phyloP scores from a whole-genome alignment of 1,140 invertebrate species.

The Oppia nitens region DNA sequence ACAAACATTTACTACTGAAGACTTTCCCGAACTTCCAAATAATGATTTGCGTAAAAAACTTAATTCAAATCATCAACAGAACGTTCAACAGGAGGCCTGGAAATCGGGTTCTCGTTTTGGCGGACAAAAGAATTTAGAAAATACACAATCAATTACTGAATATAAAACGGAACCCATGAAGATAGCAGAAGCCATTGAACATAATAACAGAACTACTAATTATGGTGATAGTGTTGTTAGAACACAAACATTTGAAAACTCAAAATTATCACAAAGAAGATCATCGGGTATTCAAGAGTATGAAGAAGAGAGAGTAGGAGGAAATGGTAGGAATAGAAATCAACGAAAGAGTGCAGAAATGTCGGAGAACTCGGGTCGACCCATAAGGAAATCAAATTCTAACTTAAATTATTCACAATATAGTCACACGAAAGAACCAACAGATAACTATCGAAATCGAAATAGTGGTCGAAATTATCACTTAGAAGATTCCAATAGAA shows the following conservation, averaged over 20 bases:
- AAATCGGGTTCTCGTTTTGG: constrained; percentile 2
- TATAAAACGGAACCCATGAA: constrained; percentile 1
- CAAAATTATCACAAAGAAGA: constrained; percentile 8
- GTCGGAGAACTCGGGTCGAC: neutral
- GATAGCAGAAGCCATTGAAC: neutral
- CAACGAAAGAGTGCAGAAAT: neutral
- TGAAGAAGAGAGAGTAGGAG: constrained; percentile 2
- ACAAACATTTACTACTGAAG: constrained; percentile 7
- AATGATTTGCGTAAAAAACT: constrained; percentile 2
- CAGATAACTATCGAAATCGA: constrained; percentile 11
- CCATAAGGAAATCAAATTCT: constrained; percentile 15
- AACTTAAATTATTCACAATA: constrained; percentile 12
- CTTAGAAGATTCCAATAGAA: neutral
- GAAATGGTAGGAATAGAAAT: neutral
- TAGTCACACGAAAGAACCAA: constrained; percentile 18
- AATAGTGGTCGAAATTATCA: neutral
- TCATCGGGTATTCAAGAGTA: neutral
- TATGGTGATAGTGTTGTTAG: constrained; percentile 6
- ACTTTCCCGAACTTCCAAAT: constrained; percentile 13
- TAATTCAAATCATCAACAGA: constrained; percentile 11
- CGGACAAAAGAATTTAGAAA: constrained; percentile 8
- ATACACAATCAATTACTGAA: neutral
- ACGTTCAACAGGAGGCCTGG: constrained; percentile 14
- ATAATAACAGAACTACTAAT: neutral
- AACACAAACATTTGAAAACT: constrained; percentile 19